phyloP scores from a whole-genome alignment of 2,888 invertebrate species.

The Choristoneura rosaceana region DNA sequence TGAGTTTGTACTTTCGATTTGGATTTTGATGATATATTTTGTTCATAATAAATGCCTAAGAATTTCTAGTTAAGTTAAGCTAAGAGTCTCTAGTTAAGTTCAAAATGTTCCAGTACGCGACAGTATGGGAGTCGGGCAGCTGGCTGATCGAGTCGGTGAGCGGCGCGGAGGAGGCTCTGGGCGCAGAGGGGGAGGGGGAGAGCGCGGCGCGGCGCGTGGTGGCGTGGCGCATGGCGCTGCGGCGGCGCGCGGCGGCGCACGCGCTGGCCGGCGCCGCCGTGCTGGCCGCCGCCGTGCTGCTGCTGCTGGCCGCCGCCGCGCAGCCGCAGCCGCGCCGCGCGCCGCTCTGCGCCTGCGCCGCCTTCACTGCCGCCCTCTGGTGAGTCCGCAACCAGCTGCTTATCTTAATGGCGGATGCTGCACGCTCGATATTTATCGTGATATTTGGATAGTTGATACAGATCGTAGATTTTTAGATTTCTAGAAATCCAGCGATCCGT shows the following conservation, averaged over 20 bases:
- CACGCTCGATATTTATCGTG: no score
- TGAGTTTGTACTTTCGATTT: no score
- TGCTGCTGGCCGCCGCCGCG: constrained; percentile 59
- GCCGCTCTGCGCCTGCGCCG: constrained; percentile 67
- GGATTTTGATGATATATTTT: no score
- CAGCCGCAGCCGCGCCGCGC: constrained; percentile 60
- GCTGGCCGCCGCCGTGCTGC: constrained; percentile 54
- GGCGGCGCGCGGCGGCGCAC: constrained; percentile 65
- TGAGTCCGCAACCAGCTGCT: constrained; percentile 42
- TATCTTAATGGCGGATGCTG: no score
- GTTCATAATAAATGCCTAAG: no score
- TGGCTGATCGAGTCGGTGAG: constrained; percentile 65
- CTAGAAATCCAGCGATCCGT: no score
- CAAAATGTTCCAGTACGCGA: constrained; percentile 51
- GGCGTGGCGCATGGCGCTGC: constrained; percentile 56
- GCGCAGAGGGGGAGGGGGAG: constrained; percentile 38
- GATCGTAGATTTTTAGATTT: no score
- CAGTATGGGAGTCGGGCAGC: constrained; percentile 65
- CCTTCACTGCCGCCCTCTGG: constrained; percentile 68
- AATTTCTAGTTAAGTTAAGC: no score
- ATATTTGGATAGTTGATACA: no score
- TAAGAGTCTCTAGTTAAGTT: no score
- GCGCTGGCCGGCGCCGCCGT: constrained; percentile 55
- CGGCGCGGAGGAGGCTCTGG: constrained; percentile 47
- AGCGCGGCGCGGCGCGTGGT: constrained; percentile 48